Evolutionary conservation across 1,140 invertebrate genomes (phyloP).

Genomic region (Elysia chlorotica): DNA sequence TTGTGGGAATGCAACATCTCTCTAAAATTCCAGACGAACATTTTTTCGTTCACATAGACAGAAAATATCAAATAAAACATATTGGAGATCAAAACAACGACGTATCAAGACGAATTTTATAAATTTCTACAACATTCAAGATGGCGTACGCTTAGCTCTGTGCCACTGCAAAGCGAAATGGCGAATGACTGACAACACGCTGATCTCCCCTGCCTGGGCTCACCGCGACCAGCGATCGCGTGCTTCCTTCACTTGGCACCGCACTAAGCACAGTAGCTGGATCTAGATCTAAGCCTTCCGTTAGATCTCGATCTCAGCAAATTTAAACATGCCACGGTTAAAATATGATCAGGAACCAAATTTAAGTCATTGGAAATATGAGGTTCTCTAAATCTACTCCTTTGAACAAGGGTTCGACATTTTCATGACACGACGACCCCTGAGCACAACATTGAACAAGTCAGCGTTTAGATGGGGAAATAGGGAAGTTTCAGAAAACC

Average conservation of each 20-base stretch:
- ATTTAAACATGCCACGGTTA: neutral
- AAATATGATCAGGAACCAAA: neutral
- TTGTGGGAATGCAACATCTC: neutral
- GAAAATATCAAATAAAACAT: neutral
- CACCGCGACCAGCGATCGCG: neutral
- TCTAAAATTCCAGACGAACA: no score
- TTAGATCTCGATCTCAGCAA: neutral
- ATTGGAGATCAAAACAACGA: neutral
- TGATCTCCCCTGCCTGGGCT: slow-evolving; percentile 14
- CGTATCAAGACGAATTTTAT: neutral
- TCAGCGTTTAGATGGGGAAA: neutral
- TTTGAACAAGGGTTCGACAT: slow-evolving; percentile 2
- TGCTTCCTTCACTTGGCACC: neutral
- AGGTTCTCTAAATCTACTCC: no score
- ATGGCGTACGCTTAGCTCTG: slow-evolving; percentile 10
- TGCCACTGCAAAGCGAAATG: slow-evolving; percentile 10
- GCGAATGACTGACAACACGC: slow-evolving; percentile 11
- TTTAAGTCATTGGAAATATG: neutral
- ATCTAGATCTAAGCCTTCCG: neutral
- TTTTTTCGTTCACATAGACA: neutral
- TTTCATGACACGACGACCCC: slow-evolving; percentile 12
- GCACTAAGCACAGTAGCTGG: neutral
- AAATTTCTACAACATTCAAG: neutral
- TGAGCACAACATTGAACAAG: neutral
- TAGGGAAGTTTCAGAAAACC: neutral